Conservation (phyloP, 2,888 invertebrate genomes). For the Pheosia tremula region DNA sequence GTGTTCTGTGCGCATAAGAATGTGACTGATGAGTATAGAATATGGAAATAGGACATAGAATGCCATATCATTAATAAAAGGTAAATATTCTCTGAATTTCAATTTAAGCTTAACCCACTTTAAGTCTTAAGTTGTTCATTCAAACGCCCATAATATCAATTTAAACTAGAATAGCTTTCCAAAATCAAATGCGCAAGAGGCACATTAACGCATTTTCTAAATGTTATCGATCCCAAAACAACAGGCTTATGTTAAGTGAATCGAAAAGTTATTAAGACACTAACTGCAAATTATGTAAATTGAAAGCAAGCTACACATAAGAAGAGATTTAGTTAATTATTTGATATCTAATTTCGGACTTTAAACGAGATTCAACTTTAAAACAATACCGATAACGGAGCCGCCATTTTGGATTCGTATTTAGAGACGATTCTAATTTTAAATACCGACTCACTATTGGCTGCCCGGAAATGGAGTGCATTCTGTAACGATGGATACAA, state of each 20-base stretch:
- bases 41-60: neutral
- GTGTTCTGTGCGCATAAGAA: too few species aligned
- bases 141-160: conserved; percentile 32
- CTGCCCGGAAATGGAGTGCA: conserved; percentile 61
- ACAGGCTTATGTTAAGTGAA: conserved; percentile 20
- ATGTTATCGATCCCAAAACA: conserved; percentile 16
- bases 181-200: conserved; percentile 18
- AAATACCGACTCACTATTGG: conserved; percentile 46
- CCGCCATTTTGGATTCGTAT: conserved; percentile 32
- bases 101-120: neutral
- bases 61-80: neutral
- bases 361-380: conserved; percentile 35
- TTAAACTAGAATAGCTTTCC: conserved; percentile 36
- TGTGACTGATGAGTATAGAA: too few species aligned
- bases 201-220: conserved; percentile 20
- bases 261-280: conserved; percentile 27
- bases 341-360: conserved; percentile 16
- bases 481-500: conserved; percentile 49
- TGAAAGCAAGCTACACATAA: conserved; percentile 23
- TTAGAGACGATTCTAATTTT: conserved; percentile 58
- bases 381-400: conserved; percentile 19
- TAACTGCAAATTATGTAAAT: conserved; percentile 23
- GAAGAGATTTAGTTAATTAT: conserved; percentile 28
- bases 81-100: conserved; percentile 4
- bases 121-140: conserved; percentile 16